phyloP scores from a whole-genome alignment of 1,140 invertebrate species.

The Cherax destructor region DNA sequence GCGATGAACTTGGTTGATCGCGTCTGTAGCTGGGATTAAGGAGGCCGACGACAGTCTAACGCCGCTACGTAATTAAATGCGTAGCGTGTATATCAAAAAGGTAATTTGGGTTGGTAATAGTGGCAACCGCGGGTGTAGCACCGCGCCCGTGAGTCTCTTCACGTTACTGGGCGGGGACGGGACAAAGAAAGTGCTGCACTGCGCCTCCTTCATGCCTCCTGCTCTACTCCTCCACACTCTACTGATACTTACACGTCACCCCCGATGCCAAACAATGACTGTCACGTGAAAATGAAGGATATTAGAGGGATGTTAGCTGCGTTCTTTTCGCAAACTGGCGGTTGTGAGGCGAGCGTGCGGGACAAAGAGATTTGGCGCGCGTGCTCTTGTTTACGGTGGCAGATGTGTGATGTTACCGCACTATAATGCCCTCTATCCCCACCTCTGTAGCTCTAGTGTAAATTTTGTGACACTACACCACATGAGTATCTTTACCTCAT shows the following conservation, averaged over 20 bases:
- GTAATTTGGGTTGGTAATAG: constrained; percentile 43
- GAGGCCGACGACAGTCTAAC: not conserved
- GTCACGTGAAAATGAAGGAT: constrained; percentile 21
- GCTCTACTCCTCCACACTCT: not conserved
- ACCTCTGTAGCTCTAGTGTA: no score
- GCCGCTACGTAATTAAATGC: not conserved
- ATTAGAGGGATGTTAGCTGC: not conserved
- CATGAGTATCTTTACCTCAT: no score
- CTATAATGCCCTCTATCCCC: no score
- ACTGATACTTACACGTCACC: not conserved
- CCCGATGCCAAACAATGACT: not conserved
- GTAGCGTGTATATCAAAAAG: not conserved
- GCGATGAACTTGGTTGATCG: not conserved
- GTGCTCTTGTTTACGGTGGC: constrained; percentile 59
- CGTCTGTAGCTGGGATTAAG: not conserved
- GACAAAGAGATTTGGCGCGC: constrained; percentile 64
- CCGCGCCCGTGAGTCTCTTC: constrained; percentile 36
- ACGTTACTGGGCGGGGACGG: constrained; percentile 25
- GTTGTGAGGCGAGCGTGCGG: constrained; percentile 41
- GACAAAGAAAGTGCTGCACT: constrained; percentile 24
- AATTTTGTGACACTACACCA: no score
- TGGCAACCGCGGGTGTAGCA: constrained; percentile 29
- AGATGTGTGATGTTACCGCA: constrained; percentile 15
- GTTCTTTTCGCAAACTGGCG: constrained; percentile 37
- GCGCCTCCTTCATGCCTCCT: not conserved